Conservation (phyloP, 64 coral and sea anemone species). For the Platygyra sinensis region DNA sequence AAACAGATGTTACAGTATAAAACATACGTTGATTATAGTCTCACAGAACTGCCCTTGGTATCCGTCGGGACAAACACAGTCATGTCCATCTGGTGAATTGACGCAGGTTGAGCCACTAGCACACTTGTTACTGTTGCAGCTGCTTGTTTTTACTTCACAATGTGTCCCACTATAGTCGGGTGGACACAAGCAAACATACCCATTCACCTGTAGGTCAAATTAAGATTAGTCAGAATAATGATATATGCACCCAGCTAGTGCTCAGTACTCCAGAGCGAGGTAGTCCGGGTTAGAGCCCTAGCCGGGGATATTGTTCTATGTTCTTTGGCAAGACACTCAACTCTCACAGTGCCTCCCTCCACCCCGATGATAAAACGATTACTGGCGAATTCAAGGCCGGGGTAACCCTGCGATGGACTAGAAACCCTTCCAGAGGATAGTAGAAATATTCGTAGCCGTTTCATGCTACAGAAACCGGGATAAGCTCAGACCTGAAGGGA, state of each 20-base stretch:
- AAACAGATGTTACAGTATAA: not conserved
- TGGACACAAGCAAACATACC: constrained; percentile 82
- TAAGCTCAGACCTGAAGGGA: too few species aligned
- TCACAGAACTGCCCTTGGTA: constrained; percentile 88
- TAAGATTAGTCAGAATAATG: not conserved
- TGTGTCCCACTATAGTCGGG: constrained; percentile 71
- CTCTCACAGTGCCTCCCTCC: too few species aligned
- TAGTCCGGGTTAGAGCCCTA: not conserved
- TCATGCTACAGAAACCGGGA: too few species aligned
- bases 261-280: not conserved
- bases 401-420: too few species aligned
- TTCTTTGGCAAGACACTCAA: too few species aligned
- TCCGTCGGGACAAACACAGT: constrained; percentile 76
- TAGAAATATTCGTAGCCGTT: too few species aligned
- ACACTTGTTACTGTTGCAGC: constrained; percentile 59
- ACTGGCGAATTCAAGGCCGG: too few species aligned
- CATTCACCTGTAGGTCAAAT: constrained; percentile 66
- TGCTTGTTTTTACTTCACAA: constrained; percentile 76
- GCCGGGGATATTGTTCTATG: too few species aligned
- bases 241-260: not conserved
- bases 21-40: constrained; percentile 81
- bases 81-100: constrained; percentile 72
- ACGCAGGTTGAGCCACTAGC: constrained; percentile 64
- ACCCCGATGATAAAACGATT: too few species aligned
- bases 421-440: too few species aligned